Evolutionary conservation across 2,888 invertebrate genomes (phyloP).

Genomic region (Carabus problematicus): DNA sequence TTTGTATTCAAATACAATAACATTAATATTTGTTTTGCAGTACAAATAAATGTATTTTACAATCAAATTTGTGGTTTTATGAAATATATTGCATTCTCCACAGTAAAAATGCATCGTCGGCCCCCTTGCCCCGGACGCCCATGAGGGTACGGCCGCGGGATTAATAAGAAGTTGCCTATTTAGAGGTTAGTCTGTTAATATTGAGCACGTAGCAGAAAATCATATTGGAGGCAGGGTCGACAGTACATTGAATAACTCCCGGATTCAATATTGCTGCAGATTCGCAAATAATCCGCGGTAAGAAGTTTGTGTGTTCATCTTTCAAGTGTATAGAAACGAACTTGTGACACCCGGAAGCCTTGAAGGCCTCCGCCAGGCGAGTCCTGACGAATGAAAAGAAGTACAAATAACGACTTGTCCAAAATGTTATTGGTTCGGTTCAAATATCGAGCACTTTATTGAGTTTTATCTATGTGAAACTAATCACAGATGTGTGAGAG

Average conservation of each 20-base stretch:
- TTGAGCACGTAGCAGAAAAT: too few species aligned
- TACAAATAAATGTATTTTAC: too few species aligned
- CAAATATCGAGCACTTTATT: conserved; percentile 23
- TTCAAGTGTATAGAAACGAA: conserved; percentile 7
- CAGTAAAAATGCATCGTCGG: too few species aligned
- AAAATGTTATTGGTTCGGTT: conserved; percentile 21
- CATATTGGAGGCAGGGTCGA: too few species aligned
- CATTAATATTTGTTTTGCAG: too few species aligned
- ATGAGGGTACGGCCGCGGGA: too few species aligned
- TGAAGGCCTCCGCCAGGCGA: background rate
- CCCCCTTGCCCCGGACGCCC: too few species aligned
- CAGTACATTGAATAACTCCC: conserved; percentile 19
- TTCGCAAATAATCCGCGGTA: conserved; percentile 29
- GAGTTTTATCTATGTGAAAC: conserved; percentile 32
- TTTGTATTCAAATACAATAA: too few species aligned
- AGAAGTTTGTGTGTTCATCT: conserved; percentile 30
- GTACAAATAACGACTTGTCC: conserved; percentile 35
- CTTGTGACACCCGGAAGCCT: background rate
- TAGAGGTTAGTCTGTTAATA: too few species aligned
- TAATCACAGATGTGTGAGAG: conserved; percentile 18
- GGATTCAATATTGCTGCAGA: conserved; percentile 22
- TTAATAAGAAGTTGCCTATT: too few species aligned
- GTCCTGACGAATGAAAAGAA: background rate
- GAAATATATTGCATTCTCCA: too few species aligned
- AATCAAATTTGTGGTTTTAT: too few species aligned